Evolutionary conservation across 1,140 invertebrate genomes (phyloP), one percentile per base, ranked within the genome.

Genomic region (Neodiprion lecontei): DNA sequence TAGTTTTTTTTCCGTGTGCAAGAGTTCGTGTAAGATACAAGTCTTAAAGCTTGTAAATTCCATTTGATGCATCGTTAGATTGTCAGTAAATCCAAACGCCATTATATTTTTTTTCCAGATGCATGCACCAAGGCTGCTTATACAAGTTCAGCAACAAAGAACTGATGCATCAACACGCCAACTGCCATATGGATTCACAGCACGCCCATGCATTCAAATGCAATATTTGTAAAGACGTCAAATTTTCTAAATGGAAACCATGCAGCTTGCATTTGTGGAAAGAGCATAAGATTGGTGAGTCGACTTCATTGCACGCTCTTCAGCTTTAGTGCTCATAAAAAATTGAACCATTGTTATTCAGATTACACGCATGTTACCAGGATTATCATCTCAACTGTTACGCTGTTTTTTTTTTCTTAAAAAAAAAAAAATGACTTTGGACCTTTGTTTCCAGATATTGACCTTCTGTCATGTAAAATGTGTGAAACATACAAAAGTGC

Each of bases 241-340:
- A 86, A 74, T 88, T 90, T 78, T 79, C 88, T 0, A 89, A 90
- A 72, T 95, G 94, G 94, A 84, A 90, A 11, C 84, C 89, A 7
- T 91, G 93, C 75, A 90, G 91, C 8, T 84, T 90, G 75, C 94
- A 95, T 85, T 82, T 95, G 73, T 94, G 93, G 92, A 91, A 91
- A 78, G 84, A 86, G 3, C 94, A 95, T 85, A 85, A 91, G 77
- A 84, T 91, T 47, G 85, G 85, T 86, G 71, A 77, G 77, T 72
- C 72, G 5, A 40, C 28, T 5, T 40, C 28, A 40, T 40, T 40
- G 28, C 28, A 40, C 0, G 28, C 1, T 40, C 28, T 40, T 40
- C 5, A 40, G 28, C 28, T 40, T 40, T 40, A 40, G 5, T 40
- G 28, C 1, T 40, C 28, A 40, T 40, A 40, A 40, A 40, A 40